Evolutionary conservation across 2,113 vertebrate species (phyloP), one percentile per base, ranked within the genome.

Genomic region (Cephalopholis sonnerati): DNA sequence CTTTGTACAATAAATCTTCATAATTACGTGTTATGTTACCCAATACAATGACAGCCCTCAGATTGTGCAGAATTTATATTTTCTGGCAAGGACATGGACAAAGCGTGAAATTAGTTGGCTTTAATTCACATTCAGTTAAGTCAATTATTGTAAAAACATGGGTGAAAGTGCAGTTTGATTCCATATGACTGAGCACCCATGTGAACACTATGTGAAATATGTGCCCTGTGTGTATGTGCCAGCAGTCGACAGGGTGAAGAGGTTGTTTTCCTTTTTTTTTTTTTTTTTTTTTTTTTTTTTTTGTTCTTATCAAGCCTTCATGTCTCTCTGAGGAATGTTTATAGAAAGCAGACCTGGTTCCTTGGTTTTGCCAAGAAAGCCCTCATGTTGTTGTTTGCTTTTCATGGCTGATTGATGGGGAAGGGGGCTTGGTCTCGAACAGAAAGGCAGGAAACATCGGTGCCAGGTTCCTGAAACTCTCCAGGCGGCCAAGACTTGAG

Each of bases 271-370:
- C 7, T 36, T 67, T 86, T 73, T 73, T 36, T 44, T 44, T 36
- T 36, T 67, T 86, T 73, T 73, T 36, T 44, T 44, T 46, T 77
- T 77, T 66, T 2, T 58, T 39, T 41, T 27, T 79, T 65, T 53
- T 59, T 50, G 69, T 82, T 88, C 87, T 94, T 94, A 94, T 94
- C 93, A 87, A 89, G 68, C 64, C 75, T 54, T 48, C 79, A 71
- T 59, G 83, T 93, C 89, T 92, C 87, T 85, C 54, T 79, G 54
- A 77, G 90, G 93, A 95, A 92, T 93, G 94, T 92, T 94, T 93
- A 90, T 87, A 82, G 90, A 92, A 93, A 89, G 88, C 90, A 90
- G 92, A 75, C 83, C 80, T 77, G 80, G 90, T 94, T 93, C 86
- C 80, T 82, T 62, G 41, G 73, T 87, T 91, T 87, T 79, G 74